Percentiles rank a stretch among this genome's conserved stretches.
Evolutionary conservation across 2,113 vertebrate species (phyloP).

Genomic region (Zootoca vivipara): DNA sequence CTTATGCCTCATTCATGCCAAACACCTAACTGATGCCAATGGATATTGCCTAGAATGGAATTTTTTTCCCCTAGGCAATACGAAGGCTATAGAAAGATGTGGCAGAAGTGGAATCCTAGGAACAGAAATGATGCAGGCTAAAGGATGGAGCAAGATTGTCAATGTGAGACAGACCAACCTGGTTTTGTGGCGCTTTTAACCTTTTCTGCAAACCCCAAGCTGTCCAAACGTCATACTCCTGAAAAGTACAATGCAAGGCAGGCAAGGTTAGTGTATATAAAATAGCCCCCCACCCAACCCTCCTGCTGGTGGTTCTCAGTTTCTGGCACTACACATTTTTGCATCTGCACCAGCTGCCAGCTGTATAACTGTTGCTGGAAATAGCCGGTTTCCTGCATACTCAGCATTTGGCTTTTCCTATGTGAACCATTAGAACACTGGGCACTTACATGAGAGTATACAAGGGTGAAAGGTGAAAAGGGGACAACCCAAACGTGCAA

Average conservation of each 20-base stretch:
- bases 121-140: background rate
- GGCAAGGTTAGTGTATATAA: background rate
- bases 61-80: background rate
- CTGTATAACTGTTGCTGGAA: background rate
- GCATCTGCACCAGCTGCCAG: background rate
- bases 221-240: background rate
- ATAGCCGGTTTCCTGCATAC: background rate
- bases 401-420: background rate
- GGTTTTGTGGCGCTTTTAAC: background rate
- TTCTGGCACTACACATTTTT: conserved; percentile 19
- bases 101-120: background rate
- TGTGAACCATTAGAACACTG: conserved; percentile 1
- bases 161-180: background rate
- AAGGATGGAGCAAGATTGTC: conserved; percentile 8
- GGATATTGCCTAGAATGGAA: background rate
- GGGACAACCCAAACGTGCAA: conserved; percentile 19
- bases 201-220: background rate
- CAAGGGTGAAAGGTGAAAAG: conserved; percentile 13
- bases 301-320: conserved; percentile 22
- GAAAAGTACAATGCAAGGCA: conserved; percentile 7
- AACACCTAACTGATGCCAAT: background rate
- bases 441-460: conserved; percentile 20
- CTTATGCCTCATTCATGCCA: background rate
- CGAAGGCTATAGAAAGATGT: background rate
- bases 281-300: background rate